phyloP scores from a whole-genome alignment of 2,797 vertebrate genomes.

The Urocyon cinereoargenteus region DNA sequence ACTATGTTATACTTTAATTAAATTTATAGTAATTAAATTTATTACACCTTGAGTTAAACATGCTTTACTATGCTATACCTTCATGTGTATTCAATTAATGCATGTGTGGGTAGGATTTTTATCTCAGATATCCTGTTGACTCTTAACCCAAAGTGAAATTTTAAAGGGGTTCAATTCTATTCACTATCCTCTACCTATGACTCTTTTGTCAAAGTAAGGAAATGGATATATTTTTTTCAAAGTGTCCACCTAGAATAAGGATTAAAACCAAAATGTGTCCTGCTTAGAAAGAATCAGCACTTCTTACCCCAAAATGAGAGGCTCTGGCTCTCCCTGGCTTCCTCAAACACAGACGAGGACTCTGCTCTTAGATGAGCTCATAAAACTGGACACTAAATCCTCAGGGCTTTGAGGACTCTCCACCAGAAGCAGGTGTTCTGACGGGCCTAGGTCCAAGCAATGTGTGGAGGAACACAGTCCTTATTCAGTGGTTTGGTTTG shows the following conservation, averaged over 20 bases:
- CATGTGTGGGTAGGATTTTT: not conserved
- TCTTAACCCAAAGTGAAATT: not conserved
- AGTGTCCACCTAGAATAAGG: not conserved
- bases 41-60: not conserved
- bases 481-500: not conserved
- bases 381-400: not conserved
- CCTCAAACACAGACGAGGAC: fast-evolving
- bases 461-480: not conserved
- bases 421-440: not conserved
- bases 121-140: not conserved
- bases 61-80: not conserved
- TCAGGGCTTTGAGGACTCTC: not conserved
- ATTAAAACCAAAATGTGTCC: not conserved
- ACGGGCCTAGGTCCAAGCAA: not conserved
- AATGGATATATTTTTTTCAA: not conserved
- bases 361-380: not conserved
- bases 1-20: not conserved
- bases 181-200: not conserved
- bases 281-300: not conserved
- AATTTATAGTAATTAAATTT: not conserved
- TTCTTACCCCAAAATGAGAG: not conserved
- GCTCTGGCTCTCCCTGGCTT: not conserved
- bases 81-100: not conserved
- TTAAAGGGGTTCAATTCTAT: not conserved
- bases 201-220: not conserved